These are phyloP conservation scores for Abscondita cerata DNA, from an alignment of 2,888 invertebrate species.

Conservation along the genomic window DNA sequence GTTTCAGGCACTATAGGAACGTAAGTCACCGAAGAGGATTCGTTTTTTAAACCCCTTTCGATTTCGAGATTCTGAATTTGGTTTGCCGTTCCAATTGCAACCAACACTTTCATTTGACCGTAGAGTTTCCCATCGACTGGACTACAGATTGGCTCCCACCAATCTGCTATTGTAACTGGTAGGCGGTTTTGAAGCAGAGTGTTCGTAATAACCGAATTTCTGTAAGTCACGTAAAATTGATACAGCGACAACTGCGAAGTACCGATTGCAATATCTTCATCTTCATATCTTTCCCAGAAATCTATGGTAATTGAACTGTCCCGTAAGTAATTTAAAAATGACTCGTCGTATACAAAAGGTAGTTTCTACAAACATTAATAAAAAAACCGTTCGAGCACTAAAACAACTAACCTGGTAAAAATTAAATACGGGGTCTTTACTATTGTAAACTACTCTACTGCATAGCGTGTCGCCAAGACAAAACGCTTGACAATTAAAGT, in stretches of 20 bases:
- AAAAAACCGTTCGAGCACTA: too few species aligned
- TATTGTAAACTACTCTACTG: slow-evolving; percentile 57
- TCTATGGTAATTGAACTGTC: slow-evolving; percentile 65
- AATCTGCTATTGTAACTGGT: slow-evolving; percentile 67
- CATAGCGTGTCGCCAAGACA: slow-evolving; percentile 58
- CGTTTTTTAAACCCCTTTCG: slow-evolving; percentile 54
- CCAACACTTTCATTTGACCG: slow-evolving; percentile 64
- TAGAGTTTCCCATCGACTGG: slow-evolving; percentile 57
- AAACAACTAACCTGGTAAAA: slow-evolving; percentile 60
- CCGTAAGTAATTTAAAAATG: slow-evolving; percentile 62
- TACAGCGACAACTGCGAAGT: slow-evolving; percentile 64
- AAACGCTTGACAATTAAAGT: slow-evolving; percentile 61
- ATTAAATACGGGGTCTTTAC: slow-evolving; percentile 59
- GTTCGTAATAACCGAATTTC: slow-evolving; percentile 63
- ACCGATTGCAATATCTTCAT: slow-evolving; percentile 59
- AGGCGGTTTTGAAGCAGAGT: slow-evolving; percentile 63
- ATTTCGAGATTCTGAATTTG: slow-evolving; percentile 64
- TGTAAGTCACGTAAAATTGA: slow-evolving; percentile 67
- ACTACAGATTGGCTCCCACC: slow-evolving; percentile 63
- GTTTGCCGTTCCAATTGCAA: slow-evolving; percentile 67
- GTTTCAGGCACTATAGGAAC: slow-evolving; percentile 22
- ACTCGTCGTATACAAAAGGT: slow-evolving; percentile 63
- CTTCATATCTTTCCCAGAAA: slow-evolving; percentile 59
- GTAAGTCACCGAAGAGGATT: slow-evolving; percentile 46
- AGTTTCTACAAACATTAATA: slow-evolving; percentile 58